A percentile compares a stretch with the other conserved stretches of the same genome.
These are phyloP conservation scores for Larimichthys polyactis DNA, from an alignment of 2,113 vertebrate species.

Conservation along the genomic window DNA sequence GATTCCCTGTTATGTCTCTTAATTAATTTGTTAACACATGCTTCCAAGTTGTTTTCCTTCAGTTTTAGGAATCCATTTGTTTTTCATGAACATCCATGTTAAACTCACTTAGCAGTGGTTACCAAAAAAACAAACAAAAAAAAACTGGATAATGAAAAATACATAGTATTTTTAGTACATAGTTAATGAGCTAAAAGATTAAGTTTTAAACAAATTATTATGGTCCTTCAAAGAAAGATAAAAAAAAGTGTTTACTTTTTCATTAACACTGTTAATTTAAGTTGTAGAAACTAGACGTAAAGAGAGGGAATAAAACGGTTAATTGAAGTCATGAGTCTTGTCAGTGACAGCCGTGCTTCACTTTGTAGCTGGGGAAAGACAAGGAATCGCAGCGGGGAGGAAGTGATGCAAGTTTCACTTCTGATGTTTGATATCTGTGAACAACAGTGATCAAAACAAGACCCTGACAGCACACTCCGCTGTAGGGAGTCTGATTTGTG, in stretches of 20 bases:
- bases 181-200: background rate
- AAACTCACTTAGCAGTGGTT: background rate
- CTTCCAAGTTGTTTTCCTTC: background rate
- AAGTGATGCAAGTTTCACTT: conserved; percentile 32
- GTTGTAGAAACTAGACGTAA: background rate
- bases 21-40: too few relatives aligned
- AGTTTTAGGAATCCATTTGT: background rate
- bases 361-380: conserved; percentile 16
- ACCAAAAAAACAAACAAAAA: background rate
- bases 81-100: background rate
- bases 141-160: background rate
- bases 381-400: background rate
- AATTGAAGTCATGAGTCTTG: conserved; percentile 20
- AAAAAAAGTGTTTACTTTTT: background rate
- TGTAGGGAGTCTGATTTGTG: conserved; percentile 7
- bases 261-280: background rate
- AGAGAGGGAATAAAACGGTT: background rate
- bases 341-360: conserved; percentile 23
- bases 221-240: background rate
- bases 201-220: background rate
- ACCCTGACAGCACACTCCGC: conserved; percentile 12
- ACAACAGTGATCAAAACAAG: conserved; percentile 33
- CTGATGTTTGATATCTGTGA: conserved; percentile 13
- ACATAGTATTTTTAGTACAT: too few relatives aligned
- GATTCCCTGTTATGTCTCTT: too few relatives aligned